These are phyloP conservation scores for Trimorus sp. DNA, from an alignment of 2,888 invertebrate species.

Conservation along the genomic window DNA sequence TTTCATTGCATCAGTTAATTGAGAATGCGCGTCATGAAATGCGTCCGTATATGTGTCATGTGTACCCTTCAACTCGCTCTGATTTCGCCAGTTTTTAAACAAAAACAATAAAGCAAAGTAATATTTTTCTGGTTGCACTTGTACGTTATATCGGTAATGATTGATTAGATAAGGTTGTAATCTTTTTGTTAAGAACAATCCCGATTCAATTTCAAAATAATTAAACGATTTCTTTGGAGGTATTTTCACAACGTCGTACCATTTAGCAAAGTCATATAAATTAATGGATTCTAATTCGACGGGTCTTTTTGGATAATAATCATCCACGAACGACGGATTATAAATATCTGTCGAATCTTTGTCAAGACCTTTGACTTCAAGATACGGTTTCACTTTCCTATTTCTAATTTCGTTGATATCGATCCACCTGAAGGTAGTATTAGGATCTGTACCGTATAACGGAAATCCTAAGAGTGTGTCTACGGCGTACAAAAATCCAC, in stretches of 20 bases:
- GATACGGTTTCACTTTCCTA: constrained; percentile 13
- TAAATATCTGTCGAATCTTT: constrained; percentile 21
- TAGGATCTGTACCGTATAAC: constrained; percentile 50
- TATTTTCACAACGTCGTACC: constrained; percentile 2
- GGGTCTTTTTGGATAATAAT: constrained; percentile 3
- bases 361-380: not conserved
- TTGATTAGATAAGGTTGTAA: constrained; percentile 71
- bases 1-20: constrained; percentile 13
- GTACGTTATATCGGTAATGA: constrained; percentile 68
- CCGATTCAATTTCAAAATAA: not conserved
- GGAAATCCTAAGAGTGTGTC: constrained; percentile 72
- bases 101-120: constrained; percentile 68
- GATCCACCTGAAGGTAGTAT: constrained; percentile 7
- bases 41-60: constrained; percentile 67
- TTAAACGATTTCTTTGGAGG: not conserved
- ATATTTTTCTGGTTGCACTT: constrained; percentile 71
- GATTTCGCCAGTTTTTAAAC: constrained; percentile 69
- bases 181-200: constrained; percentile 59
- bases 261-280: constrained; percentile 15
- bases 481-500: constrained; percentile 74
- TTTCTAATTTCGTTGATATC: constrained; percentile 5
- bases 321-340: constrained; percentile 5
- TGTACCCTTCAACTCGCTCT: constrained; percentile 67
- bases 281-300: not conserved
- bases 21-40: constrained; percentile 44